These are phyloP conservation scores for Drosophila ogumai DNA, from an alignment of 1,140 invertebrate species.

Conservation along the genomic window DNA sequence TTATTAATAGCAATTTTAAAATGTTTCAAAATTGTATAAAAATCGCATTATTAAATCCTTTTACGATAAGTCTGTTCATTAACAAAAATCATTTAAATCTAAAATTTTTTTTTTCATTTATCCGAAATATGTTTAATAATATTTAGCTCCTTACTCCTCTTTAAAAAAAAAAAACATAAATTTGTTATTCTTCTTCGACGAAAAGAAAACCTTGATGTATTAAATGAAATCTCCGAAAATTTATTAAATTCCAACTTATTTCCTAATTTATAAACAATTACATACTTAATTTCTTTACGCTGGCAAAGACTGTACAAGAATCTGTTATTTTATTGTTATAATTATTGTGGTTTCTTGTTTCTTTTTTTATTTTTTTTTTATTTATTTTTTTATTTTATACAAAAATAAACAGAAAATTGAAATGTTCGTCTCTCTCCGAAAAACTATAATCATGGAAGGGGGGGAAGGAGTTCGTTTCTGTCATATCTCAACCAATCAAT, in stretches of 20 bases:
- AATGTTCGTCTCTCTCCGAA: not conserved
- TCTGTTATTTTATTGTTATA: conserved; percentile 2
- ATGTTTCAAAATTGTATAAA: too few species aligned
- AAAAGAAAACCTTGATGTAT: not conserved
- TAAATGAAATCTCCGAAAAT: conserved; percentile 11
- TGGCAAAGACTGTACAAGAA: conserved; percentile 16
- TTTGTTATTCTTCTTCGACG: not conserved
- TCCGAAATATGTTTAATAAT: too few species aligned
- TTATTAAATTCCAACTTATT: conserved; percentile 17
- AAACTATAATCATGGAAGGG: conserved; percentile 10
- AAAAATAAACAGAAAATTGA: conserved; percentile 1
- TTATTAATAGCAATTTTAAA: too few species aligned
- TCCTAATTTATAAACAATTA: conserved; percentile 11
- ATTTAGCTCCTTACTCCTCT: too few species aligned
- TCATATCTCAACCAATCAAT: not conserved
- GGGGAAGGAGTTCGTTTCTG: conserved; percentile 4
- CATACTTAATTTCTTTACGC: conserved; percentile 15
- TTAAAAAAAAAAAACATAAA: too few species aligned
- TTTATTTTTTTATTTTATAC: conserved; percentile 3
- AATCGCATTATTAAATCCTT: too few species aligned
- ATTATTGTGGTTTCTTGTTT: conserved; percentile 8
- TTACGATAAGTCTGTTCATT: too few species aligned
- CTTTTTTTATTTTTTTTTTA: not conserved
- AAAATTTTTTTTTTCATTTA: too few species aligned
- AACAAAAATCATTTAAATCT: too few species aligned